Base-by-base conservation (phyloP, 2,888 invertebrate species). In the Mesoligia furuncula region DNA sequence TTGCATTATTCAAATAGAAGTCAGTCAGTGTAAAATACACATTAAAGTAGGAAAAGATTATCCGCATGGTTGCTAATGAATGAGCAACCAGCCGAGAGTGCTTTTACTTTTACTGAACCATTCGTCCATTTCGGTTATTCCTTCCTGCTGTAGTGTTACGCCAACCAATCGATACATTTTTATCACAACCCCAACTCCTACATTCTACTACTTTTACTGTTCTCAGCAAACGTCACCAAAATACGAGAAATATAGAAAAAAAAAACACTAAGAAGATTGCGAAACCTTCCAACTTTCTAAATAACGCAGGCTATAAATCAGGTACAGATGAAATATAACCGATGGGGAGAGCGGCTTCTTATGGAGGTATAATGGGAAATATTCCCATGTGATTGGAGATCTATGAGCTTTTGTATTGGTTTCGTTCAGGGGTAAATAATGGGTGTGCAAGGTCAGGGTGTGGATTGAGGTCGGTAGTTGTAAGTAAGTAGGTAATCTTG, bases 371-470 rank as follows among this genome's bases (percentile, higher is more conserved):
- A 87, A 88, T 87, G 83, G 78, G 74, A 79, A 82, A 84, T 80
- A 85, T 73, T 77, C 83, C 79, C 79, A 81, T 85, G 71, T 70
- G 85, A 86, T 79, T 67, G 69, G 67, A 74, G 79, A 85, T 78
- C 82, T 86, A 81, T 87, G 79, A 79, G 88, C 77, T 85, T 81
- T 82, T 85, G 87, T 88, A 86, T 86, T 73, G 73, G 75, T 68
- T 73, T 72, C 66, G 57, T 73, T 79, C 73, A 75, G 79, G 80
- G 72, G 79, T 75, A 64, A 73, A 73, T 83, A 85, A 81, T 73
- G 65, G 81, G 66, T 70, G 45, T 65, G 72, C 13, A 36, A 71
- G 68, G 68, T 76, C 73, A 79, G n/a, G 59, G 66, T 31, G 71
- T 42, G 51, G 45, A 69, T 72, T 27, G 45, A 70, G 78, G 62